phyloP scores from a whole-genome alignment of 2,113 vertebrate genomes.

The Cygnus buccinator region DNA sequence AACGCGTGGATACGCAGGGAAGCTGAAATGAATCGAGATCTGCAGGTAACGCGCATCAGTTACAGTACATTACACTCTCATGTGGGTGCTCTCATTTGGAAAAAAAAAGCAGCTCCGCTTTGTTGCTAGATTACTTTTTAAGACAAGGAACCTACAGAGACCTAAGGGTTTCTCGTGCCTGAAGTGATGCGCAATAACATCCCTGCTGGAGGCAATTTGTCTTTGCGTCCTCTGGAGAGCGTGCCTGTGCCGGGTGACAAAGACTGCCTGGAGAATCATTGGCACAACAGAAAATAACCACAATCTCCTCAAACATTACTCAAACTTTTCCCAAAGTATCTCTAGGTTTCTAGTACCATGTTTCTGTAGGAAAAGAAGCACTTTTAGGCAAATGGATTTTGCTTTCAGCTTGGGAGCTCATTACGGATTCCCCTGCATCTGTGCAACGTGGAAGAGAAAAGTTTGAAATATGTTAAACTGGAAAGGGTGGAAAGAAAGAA shows the following conservation, averaged over 20 bases:
- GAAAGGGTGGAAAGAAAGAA: neutral
- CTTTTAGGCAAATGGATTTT: neutral
- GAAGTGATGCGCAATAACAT: neutral
- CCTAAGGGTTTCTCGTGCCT: neutral
- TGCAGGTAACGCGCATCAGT: neutral
- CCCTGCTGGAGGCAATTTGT: neutral
- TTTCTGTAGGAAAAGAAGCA: neutral
- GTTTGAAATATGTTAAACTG: slow-evolving; percentile 12
- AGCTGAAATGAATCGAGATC: neutral
- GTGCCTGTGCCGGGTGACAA: neutral
- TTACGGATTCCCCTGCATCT: slow-evolving; percentile 22
- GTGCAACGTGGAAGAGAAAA: neutral
- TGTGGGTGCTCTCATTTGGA: neutral
- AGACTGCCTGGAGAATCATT: neutral
- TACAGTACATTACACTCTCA: neutral
- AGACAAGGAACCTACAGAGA: neutral
- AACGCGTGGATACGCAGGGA: neutral
- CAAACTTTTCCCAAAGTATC: neutral
- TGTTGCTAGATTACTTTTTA: neutral
- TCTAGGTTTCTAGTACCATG: neutral
- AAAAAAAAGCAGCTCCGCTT: neutral
- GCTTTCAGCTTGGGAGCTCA: slow-evolving; percentile 19
- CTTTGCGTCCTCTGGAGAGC: neutral
- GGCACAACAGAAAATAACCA: neutral
- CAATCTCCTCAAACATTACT: neutral